phyloP scores from a whole-genome alignment of 2,113 vertebrate genomes.

The Gymnobelideus leadbeateri region DNA sequence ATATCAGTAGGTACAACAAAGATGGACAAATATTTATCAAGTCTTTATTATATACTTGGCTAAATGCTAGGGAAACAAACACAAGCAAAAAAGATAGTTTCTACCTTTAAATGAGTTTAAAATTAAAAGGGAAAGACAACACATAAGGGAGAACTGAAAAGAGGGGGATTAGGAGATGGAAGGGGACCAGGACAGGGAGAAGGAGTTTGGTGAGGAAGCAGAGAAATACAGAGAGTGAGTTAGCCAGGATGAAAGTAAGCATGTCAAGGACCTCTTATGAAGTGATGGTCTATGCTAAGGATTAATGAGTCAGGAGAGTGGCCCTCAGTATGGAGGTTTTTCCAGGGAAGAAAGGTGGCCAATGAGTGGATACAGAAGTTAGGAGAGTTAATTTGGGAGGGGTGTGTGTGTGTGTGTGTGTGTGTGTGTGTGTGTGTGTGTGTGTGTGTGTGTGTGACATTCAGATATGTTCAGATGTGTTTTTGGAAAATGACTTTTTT shows the following conservation, averaged over 20 bases:
- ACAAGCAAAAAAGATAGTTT: neutral
- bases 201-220: neutral
- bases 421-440: no score
- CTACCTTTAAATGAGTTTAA: neutral
- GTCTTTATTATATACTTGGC: neutral
- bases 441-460: no score
- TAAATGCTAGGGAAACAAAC: neutral
- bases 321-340: neutral
- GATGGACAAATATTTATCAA: neutral
- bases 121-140: neutral
- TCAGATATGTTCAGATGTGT: neutral
- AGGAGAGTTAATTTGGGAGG: neutral
- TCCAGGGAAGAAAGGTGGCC: neutral
- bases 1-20: neutral
- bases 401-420: neutral
- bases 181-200: neutral
- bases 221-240: neutral
- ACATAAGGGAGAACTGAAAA: neutral
- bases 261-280: neutral
- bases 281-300: neutral
- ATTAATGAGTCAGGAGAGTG: neutral
- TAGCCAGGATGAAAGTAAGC: neutral
- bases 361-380: neutral
- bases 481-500: neutral
- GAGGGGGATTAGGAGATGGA: neutral